A percentile compares a stretch with the other conserved stretches of the same genome.
phyloP scores from a whole-genome alignment of 1,140 invertebrate genomes.

The Parasteatoda tepidariorum region DNA sequence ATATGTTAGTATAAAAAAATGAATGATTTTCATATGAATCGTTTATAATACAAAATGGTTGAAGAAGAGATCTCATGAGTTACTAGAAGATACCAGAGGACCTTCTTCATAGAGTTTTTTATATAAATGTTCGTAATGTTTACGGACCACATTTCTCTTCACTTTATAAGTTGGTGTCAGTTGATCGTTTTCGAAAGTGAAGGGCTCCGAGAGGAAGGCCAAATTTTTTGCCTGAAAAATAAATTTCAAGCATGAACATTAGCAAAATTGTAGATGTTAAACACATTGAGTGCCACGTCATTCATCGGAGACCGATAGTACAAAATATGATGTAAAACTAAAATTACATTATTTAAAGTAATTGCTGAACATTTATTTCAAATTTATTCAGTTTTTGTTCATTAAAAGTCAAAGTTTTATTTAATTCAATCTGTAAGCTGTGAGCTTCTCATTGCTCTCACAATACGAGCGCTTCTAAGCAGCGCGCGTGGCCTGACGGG shows the following conservation, averaged over 20 bases:
- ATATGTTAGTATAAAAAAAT: too few species aligned
- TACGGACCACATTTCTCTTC: not conserved
- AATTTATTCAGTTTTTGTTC: not conserved
- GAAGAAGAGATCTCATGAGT: too few species aligned
- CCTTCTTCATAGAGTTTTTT: constrained; percentile 2
- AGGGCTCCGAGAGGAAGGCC: constrained; percentile 16
- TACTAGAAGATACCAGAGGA: not conserved
- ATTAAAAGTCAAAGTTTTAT: not conserved
- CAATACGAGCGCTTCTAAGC: too few species aligned
- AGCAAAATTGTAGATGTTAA: too few species aligned
- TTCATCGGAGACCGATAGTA: not conserved
- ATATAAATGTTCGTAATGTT: not conserved
- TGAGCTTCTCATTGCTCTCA: too few species aligned
- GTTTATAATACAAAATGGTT: too few species aligned
- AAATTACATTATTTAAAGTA: not conserved
- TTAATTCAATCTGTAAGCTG: not conserved
- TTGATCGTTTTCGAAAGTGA: constrained; percentile 37
- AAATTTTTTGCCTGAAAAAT: constrained; percentile 45
- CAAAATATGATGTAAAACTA: not conserved
- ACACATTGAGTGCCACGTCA: not conserved
- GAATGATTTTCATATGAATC: too few species aligned
- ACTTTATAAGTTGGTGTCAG: constrained; percentile 53
- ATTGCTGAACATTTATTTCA: not conserved
- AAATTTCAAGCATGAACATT: too few species aligned
- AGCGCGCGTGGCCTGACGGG: too few species aligned